Evolutionary conservation across 2,888 invertebrate genomes (phyloP), one percentile per base, ranked within the genome.

Genomic region (Hartigia nigra): DNA sequence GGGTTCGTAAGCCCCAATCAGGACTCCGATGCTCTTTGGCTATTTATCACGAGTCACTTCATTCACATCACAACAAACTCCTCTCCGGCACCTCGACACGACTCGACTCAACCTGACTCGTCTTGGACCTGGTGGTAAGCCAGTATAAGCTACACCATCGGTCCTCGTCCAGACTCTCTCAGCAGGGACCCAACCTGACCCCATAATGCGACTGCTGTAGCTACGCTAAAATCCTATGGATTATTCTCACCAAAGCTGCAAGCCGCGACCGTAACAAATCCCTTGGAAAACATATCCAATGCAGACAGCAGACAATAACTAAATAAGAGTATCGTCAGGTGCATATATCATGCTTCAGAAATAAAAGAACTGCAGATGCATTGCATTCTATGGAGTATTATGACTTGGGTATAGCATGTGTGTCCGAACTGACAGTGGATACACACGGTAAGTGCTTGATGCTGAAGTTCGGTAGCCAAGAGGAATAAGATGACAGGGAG

Each of bases 1-100:
- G 69, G 69, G 76, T 74, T 80, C 86, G 81, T 86, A 87, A 86
- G 84, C 85, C 81, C 88, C 88, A 87, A 88, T 88, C 88, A 88
- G 82, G 78, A n/a, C 32, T 74, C n/a, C n/a, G 78, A 76, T 76
- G 70, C 69, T 79, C 76, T 34, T 69, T 81, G 82, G 83, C 83
- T 86, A 86, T 86, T 88, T 84, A 85, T 88, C 87, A 84, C 82
- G 82, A 83, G 82, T 82, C 82, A 84, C 79, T 82, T 84, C 78
- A 78, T 81, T 77, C 82, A 78, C 80, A 81, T 85, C 87, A 83
- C 84, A 81, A 83, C 84, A 78, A 74, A 75, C 74, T 70, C 77
- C 70, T 76, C 70, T 78, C 77, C 55, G 55, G 55, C 55, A 55
- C 55, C 55, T 55, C 55, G 55, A 55, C 55, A 55, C 55, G 55